Evolutionary conservation across 1,140 invertebrate genomes (phyloP).

Genomic region (Aphaenogaster rudis): DNA sequence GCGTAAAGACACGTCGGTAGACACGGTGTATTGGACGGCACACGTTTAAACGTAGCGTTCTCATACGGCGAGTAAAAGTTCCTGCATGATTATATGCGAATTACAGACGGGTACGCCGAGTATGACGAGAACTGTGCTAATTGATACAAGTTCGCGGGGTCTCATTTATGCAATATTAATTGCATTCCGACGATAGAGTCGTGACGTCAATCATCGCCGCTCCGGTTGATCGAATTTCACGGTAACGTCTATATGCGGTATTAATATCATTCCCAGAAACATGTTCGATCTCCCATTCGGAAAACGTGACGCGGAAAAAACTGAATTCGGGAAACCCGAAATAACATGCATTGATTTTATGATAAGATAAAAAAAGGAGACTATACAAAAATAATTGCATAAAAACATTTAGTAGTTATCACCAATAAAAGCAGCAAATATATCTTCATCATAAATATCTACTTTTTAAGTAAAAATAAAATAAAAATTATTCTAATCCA

Average conservation of each 20-base stretch:
- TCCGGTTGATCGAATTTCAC: conserved; percentile 69
- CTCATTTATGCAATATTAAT: conserved; percentile 63
- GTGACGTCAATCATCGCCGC: conserved; percentile 68
- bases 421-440: neutral
- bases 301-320: neutral
- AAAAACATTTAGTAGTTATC: conserved; percentile 2
- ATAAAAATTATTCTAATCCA: neutral
- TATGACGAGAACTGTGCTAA: conserved; percentile 38
- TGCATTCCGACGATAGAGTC: conserved; percentile 50
- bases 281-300: conserved; percentile 15
- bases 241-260: conserved; percentile 36
- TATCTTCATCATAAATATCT: neutral
- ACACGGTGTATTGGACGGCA: neutral
- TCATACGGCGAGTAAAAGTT: neutral
- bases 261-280: conserved; percentile 51
- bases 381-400: neutral
- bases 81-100: neutral
- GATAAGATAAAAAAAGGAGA: neutral
- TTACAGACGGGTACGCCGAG: neutral
- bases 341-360: conserved; percentile 22
- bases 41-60: neutral
- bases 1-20: conserved; percentile 17
- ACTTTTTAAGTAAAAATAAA: neutral
- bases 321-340: conserved; percentile 15
- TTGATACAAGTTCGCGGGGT: conserved; percentile 49